phyloP scores from a whole-genome alignment of 1,140 invertebrate genomes.

The Dolichoris vasculosae region DNA sequence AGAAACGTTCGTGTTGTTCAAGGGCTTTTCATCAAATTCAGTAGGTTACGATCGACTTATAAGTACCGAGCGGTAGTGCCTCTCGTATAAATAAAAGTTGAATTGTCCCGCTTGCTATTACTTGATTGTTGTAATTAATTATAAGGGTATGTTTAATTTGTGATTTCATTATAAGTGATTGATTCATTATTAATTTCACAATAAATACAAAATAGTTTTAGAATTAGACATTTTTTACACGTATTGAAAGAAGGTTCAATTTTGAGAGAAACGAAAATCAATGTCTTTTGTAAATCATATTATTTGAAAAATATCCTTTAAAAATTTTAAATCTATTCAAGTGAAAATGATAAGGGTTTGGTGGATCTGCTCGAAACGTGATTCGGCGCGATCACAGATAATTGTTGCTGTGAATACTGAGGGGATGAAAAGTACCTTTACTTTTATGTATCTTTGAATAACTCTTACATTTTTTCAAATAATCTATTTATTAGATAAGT shows the following conservation, averaged over 20 bases:
- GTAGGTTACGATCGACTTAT: neutral
- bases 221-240: too few species aligned
- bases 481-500: neutral
- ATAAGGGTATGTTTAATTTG: neutral
- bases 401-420: neutral
- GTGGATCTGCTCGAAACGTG: neutral
- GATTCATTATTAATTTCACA: too few species aligned
- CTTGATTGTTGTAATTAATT: neutral
- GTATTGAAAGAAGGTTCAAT: too few species aligned
- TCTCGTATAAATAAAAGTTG: neutral
- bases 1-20: neutral
- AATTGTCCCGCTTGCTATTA: neutral
- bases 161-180: too few species aligned
- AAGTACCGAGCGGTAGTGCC: neutral
- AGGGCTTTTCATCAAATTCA: neutral
- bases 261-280: too few species aligned
- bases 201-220: too few species aligned
- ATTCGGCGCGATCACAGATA: neutral
- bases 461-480: neutral
- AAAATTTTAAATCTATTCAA: neutral
- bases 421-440: neutral
- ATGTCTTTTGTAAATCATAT: neutral
- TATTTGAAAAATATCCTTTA: neutral
- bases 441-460: neutral
- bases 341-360: neutral